phyloP scores from a whole-genome alignment of 2,113 vertebrate species.

The Piliocolobus tephrosceles region DNA sequence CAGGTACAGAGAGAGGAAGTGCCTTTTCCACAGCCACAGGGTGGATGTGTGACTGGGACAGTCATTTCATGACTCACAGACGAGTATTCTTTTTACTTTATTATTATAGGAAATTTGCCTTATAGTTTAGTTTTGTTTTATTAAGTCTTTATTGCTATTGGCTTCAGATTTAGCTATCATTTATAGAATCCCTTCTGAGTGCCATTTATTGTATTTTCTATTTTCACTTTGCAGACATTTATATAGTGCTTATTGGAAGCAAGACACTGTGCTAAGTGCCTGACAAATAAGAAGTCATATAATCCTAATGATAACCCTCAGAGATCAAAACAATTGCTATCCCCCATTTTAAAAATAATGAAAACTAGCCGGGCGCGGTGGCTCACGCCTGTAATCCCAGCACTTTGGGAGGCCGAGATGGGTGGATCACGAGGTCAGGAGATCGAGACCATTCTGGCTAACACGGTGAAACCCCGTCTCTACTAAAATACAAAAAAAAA shows the following conservation, averaged over 20 bases:
- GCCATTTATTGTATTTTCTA: background rate
- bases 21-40: background rate
- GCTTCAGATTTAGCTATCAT: background rate
- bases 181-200: slow-evolving; percentile 16
- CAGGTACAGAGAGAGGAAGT: background rate
- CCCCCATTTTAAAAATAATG: background rate
- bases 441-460: no score
- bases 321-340: background rate
- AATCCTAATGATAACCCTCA: background rate
- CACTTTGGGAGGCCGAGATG: no score
- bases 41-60: background rate
- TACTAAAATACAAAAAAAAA: no score
- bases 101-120: background rate
- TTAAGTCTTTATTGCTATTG: background rate
- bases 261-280: background rate
- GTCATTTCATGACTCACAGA: background rate
- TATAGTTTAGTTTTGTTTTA: slow-evolving; percentile 1
- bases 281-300: background rate
- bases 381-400: no score
- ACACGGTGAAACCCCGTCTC: no score
- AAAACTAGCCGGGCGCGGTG: background rate
- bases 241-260: background rate
- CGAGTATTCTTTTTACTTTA: background rate
- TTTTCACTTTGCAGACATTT: slow-evolving; percentile 22
- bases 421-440: no score